Conservation (phyloP, 2,888 invertebrate genomes). For the Phaonia tiefii region DNA sequence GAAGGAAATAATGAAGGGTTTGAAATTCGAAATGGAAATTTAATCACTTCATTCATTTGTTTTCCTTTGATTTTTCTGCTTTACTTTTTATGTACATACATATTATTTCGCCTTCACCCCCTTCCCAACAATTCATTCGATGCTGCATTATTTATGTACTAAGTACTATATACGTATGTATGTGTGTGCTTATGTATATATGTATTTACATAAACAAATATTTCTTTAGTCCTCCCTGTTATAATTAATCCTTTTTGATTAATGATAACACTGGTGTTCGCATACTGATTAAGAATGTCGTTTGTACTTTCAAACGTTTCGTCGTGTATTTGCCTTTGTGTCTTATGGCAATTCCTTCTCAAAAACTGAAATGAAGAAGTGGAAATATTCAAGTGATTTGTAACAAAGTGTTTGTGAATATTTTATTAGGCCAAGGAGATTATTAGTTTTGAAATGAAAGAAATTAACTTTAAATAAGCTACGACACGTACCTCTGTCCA, state of each 20-base stretch:
- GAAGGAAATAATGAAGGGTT: not conserved
- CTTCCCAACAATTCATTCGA: not conserved
- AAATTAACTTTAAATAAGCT: too few species aligned
- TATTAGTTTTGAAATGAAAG: constrained; percentile 3
- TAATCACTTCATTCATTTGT: constrained; percentile 8
- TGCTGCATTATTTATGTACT: not conserved
- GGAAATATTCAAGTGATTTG: constrained; percentile 49
- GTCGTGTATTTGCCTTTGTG: constrained; percentile 46
- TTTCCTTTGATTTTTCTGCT: not conserved
- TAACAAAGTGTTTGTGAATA: constrained; percentile 35
- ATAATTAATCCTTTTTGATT: constrained; percentile 63
- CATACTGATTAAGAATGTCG: constrained; percentile 34
- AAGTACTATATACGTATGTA: not conserved
- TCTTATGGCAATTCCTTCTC: constrained; percentile 51
- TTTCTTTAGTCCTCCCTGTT: constrained; percentile 8
- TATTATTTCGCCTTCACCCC: not conserved
- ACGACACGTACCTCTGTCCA: too few species aligned
- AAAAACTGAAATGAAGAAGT: constrained; percentile 53
- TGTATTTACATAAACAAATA: not conserved
- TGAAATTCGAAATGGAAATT: not conserved
- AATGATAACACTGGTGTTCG: constrained; percentile 49
- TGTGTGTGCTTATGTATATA: not conserved
- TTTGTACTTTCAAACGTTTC: constrained; percentile 27
- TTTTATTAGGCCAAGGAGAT: constrained; percentile 13
- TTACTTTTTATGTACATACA: not conserved